A percentile compares a stretch with the other conserved stretches of the same genome.
phyloP scores from a whole-genome alignment of 2,113 vertebrate genomes.

The Bungarus multicinctus region DNA sequence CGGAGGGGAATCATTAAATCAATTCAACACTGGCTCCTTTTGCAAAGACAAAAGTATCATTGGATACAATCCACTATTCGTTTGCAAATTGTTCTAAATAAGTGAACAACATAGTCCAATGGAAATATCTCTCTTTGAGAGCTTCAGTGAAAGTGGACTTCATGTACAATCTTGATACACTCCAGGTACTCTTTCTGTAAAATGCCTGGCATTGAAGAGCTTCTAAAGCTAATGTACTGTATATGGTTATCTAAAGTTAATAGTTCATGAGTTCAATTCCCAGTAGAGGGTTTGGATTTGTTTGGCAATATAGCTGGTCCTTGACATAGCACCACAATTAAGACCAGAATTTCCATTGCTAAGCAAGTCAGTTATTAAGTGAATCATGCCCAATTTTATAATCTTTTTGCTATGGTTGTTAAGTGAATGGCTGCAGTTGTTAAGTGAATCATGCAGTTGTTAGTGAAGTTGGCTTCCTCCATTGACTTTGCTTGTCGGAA shows the following conservation, averaged over 20 bases:
- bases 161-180: neutral
- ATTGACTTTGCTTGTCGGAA: neutral
- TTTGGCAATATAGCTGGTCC: neutral
- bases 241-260: neutral
- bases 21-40: neutral
- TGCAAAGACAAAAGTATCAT: neutral
- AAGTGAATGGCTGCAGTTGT: neutral
- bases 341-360: neutral
- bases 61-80: neutral
- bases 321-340: neutral
- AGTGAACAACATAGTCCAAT: neutral
- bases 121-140: neutral
- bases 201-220: neutral
- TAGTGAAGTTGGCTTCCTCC: neutral
- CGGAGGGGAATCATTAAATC: neutral
- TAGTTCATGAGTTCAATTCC: neutral
- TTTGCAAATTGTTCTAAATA: neutral
- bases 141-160: neutral
- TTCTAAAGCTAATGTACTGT: neutral
- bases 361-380: neutral
- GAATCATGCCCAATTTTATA: neutral
- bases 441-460: neutral
- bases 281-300: neutral
- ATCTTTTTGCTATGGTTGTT: neutral
- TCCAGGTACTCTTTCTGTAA: neutral